Percentiles rank a stretch among this genome's conserved stretches.
phyloP scores from a whole-genome alignment of 2,113 vertebrate genomes.

The Carassius carassius region DNA sequence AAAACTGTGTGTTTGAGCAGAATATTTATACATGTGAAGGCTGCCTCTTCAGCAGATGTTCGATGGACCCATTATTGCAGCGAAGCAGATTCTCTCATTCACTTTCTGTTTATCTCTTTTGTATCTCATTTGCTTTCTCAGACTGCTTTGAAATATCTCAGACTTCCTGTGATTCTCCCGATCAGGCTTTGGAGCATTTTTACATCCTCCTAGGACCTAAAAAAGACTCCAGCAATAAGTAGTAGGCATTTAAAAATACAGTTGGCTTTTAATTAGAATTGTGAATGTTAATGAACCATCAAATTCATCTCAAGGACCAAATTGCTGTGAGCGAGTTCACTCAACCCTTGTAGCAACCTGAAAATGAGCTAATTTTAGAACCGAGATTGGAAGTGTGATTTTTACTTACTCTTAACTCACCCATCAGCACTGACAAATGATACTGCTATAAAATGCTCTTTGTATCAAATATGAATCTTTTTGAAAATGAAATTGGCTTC shows the following conservation, averaged over 20 bases:
- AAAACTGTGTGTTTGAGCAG: constrained; percentile 45
- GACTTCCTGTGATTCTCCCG: neutral
- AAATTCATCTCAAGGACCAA: constrained; percentile 52
- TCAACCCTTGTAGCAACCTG: constrained; percentile 48
- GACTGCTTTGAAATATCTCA: constrained; percentile 1
- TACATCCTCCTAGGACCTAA: constrained; percentile 18
- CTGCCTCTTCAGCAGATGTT: constrained; percentile 17
- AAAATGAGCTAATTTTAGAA: constrained; percentile 54
- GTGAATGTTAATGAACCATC: constrained; percentile 52
- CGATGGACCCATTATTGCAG: constrained; percentile 1
- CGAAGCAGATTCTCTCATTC: neutral
- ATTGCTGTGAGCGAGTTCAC: constrained; percentile 46
- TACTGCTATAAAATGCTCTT: neutral
- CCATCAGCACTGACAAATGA: neutral
- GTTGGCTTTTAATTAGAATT: constrained; percentile 48
- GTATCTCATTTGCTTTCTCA: constrained; percentile 28
- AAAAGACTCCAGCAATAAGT: constrained; percentile 32
- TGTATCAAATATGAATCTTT: neutral
- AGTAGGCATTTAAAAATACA: constrained; percentile 39
- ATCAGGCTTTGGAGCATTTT: constrained; percentile 16
- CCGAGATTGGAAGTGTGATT: constrained; percentile 21
- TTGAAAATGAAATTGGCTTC: neutral
- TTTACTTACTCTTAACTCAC: constrained; percentile 11
- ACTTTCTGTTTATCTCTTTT: neutral
- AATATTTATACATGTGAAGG: constrained; percentile 33